Conservation (phyloP, 2,797 vertebrate species). For the Sebastes kiyomatsui region DNA sequence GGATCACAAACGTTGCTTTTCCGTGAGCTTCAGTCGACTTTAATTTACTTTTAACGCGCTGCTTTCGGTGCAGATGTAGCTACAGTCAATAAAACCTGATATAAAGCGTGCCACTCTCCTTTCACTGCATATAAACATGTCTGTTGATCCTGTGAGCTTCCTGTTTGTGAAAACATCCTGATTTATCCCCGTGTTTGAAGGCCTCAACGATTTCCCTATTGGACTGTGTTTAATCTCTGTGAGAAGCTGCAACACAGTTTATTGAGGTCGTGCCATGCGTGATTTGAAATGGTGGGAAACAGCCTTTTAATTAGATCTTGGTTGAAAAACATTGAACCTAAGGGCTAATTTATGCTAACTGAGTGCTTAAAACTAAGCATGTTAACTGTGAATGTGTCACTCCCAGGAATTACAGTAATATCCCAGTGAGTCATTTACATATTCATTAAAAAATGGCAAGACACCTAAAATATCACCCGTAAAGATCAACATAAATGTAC, state of each 20-base stretch:
- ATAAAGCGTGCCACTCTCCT: neutral
- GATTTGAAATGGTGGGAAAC: constrained; percentile 3
- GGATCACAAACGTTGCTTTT: neutral
- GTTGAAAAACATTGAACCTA: neutral
- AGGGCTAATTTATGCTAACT: neutral
- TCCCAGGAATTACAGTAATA: neutral
- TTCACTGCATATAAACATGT: neutral
- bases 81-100: neutral
- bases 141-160: neutral
- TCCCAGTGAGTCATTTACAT: neutral
- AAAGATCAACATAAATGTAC: neutral
- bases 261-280: neutral
- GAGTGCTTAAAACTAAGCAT: neutral
- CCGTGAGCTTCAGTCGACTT: neutral
- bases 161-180: neutral
- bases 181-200: neutral
- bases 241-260: neutral
- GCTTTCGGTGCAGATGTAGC: neutral
- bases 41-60: neutral
- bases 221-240: constrained; percentile 9
- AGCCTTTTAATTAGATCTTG: constrained; percentile 11
- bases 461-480: neutral
- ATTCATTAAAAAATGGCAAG: neutral
- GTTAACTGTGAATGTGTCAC: neutral
- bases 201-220: neutral